phyloP scores from a whole-genome alignment of 2,888 invertebrate species.

The Ornithoptera priamus region DNA sequence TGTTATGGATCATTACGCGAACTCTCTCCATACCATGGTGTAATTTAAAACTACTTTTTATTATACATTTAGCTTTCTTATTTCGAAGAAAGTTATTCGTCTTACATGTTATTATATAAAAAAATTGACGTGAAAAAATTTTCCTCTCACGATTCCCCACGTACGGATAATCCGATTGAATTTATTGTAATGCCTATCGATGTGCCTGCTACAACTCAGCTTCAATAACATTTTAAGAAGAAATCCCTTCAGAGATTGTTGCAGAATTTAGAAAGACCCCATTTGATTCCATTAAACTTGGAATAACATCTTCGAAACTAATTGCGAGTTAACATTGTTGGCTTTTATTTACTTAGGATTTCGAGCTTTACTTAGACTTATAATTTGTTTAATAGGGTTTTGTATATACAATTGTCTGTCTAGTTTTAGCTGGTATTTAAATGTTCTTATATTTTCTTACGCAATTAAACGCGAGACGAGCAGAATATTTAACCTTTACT shows the following conservation, averaged over 20 bases:
- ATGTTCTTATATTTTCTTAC: too few species aligned
- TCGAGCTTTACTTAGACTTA: constrained; percentile 1
- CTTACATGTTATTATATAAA: not conserved
- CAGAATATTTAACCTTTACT: too few species aligned
- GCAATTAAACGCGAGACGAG: too few species aligned
- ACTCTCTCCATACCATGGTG: too few species aligned
- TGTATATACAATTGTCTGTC: not conserved
- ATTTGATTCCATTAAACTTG: constrained; percentile 4
- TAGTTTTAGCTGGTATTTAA: not conserved
- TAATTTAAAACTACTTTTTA: too few species aligned
- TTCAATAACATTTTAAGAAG: constrained; percentile 20
- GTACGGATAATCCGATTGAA: constrained; percentile 24
- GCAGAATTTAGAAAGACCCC: constrained; percentile 3
- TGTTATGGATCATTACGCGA: too few species aligned
- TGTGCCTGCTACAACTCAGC: constrained; percentile 16
- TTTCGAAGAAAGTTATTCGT: not conserved
- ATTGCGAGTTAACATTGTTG: constrained; percentile 1
- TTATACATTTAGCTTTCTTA: too few species aligned
- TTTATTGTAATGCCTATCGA: constrained; percentile 24
- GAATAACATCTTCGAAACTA: constrained; percentile 1
- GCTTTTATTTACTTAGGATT: constrained; percentile 3
- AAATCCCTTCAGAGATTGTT: constrained; percentile 9
- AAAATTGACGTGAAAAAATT: constrained; percentile 9
- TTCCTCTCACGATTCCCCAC: constrained; percentile 12
- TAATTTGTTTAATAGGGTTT: constrained; percentile 2